Evolutionary conservation across 2,113 vertebrate species (phyloP).

Genomic region (Gadus chalcogrammus): DNA sequence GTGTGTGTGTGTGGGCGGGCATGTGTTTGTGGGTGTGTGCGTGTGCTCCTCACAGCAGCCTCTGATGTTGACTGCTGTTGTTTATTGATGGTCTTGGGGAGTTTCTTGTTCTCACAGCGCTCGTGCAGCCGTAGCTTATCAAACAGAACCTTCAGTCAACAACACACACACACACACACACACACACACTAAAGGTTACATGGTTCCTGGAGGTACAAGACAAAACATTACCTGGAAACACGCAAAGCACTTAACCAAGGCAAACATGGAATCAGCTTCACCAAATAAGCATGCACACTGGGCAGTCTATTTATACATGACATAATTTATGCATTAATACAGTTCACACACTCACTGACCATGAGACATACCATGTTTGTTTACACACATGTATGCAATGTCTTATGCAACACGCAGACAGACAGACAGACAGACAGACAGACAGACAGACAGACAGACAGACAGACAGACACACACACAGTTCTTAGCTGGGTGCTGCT

Average conservation of each 20-base stretch:
- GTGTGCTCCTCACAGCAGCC: conserved; percentile 70
- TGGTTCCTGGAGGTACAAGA: neutral
- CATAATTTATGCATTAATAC: neutral
- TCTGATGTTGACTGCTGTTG: conserved; percentile 85
- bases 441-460: neutral
- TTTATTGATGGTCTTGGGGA: conserved; percentile 75
- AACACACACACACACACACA: neutral
- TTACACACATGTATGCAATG: conserved; percentile 3
- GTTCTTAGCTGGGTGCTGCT: conserved; percentile 84
- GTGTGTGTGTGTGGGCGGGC: neutral
- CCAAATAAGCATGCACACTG: neutral
- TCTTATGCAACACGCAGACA: neutral
- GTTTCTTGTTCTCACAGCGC: conserved; percentile 70
- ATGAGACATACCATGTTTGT: neutral
- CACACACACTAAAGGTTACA: neutral
- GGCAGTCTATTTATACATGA: too few species aligned
- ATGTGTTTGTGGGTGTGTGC: neutral
- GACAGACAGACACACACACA: conserved; percentile 59
- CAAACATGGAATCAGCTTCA: neutral
- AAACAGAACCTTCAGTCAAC: conserved; percentile 79
- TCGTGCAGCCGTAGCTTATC: conserved; percentile 84
- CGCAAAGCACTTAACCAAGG: conserved; percentile 51
- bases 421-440: neutral
- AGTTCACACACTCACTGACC: neutral
- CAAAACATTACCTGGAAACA: neutral